Evolutionary conservation across 2,797 vertebrate species (phyloP), one percentile per base, ranked within the genome.

Genomic region (Sebastolobus altivelis): DNA sequence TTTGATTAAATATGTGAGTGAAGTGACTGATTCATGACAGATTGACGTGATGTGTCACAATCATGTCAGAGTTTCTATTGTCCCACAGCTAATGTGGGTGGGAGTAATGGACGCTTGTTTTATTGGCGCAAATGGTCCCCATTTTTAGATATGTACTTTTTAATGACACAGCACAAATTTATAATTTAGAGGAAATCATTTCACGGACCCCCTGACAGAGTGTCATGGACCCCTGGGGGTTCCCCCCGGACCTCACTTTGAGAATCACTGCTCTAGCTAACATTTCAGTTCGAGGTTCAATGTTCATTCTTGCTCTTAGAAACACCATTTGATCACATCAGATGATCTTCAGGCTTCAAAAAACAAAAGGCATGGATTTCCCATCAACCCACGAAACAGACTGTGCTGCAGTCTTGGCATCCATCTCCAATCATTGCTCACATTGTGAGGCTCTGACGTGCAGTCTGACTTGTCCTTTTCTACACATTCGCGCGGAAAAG

Each of bases 311-410:
- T 22, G 3, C 12, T 43, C 25, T 46, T 16, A 33, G 69, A 82
- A 80, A 67, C 22, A 61, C 18, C 71, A 62, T 52, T 63, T 55
- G 12, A 65, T 58, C 4, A 14, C 2, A 29, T 20, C 33, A 22
- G 6, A 33, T 38, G 7, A 63, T 22, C 10, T 59, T 59, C 35
- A 20, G 10, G 13, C 52, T 63, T 75, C 29, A 59, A 62, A 82
- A 82, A 67, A 37, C 27, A 66, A 75, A 68, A 78, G 9, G 29
- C 29, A 89, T 69, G 81, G 68, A 81, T 79, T 83, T 83, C 20
- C 52, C 65, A 84, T 89, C 67, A 66, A 33, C 14, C 16, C 10
- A 46, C 13, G 18, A 81, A 76, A 63, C 18, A 80, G 76, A 73
- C 66, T 20, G n/a, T 18, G 46, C 65, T 1, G 31, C 60, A 67